These are phyloP conservation scores for Oscheius sp. DNA, from an alignment of 2,888 invertebrate species.

Conservation along the genomic window DNA sequence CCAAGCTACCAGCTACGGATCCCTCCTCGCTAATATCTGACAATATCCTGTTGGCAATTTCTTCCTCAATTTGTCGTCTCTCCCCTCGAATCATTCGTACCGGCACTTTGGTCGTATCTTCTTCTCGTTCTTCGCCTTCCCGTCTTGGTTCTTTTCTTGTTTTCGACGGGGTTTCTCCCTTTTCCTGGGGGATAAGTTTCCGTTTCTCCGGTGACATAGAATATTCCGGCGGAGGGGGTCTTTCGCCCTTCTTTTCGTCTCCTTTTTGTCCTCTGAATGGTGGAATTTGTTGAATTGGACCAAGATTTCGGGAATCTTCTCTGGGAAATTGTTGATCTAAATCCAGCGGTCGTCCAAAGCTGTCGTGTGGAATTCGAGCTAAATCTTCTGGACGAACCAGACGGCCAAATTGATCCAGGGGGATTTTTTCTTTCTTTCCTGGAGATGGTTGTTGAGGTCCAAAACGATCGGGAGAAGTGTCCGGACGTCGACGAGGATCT, in stretches of 20 bases:
- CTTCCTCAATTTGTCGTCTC: slow-evolving; percentile 71
- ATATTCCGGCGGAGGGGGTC: slow-evolving; percentile 32
- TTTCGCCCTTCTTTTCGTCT: background rate
- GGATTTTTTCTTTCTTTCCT: slow-evolving; percentile 35
- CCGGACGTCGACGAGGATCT: slow-evolving; percentile 18
- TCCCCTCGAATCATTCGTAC: slow-evolving; percentile 70
- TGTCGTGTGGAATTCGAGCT: slow-evolving; percentile 50
- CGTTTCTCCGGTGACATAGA: slow-evolving; percentile 46
- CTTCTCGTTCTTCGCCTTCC: slow-evolving; percentile 3
- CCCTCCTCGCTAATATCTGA: slow-evolving; percentile 73
- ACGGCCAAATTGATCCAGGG: slow-evolving; percentile 54
- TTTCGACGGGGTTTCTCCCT: slow-evolving; percentile 59
- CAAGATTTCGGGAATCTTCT: slow-evolving; percentile 15
- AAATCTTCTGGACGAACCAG: slow-evolving; percentile 46
- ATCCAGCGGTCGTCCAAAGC: slow-evolving; percentile 44
- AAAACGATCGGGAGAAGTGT: slow-evolving; percentile 37
- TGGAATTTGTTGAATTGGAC: slow-evolving; percentile 5
- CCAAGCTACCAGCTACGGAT: slow-evolving; percentile 67
- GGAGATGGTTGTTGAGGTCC: slow-evolving; percentile 39
- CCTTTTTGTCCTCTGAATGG: slow-evolving; percentile 6
- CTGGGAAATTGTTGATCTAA: slow-evolving; percentile 14
- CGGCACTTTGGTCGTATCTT: slow-evolving; percentile 50
- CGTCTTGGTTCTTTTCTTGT: slow-evolving; percentile 37
- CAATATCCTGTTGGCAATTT: slow-evolving; percentile 72
- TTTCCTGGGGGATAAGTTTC: slow-evolving; percentile 59